Conservation (phyloP, 1,140 invertebrate genomes). For the Papilio aristodemus region DNA sequence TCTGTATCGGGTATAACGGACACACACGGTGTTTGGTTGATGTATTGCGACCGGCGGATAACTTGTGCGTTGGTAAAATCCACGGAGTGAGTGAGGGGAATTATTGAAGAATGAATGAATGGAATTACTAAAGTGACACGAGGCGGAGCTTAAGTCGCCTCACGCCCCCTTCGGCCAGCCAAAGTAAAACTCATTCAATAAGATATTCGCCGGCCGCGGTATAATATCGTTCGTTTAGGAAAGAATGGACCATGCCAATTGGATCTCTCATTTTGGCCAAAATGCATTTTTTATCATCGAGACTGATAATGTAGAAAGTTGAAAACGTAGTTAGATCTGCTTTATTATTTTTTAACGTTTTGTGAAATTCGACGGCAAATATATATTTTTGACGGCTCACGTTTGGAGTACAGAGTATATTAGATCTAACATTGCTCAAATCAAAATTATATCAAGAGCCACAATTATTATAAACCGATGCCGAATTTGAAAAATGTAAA, state of each 20-base stretch:
- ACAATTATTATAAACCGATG: slow-evolving; percentile 63
- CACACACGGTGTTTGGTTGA: slow-evolving; percentile 54
- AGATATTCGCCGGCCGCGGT: slow-evolving; percentile 10
- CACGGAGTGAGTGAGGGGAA: neutral
- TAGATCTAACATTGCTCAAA: slow-evolving; percentile 76
- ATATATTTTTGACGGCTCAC: slow-evolving; percentile 78
- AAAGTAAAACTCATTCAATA: neutral
- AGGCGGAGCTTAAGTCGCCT: neutral
- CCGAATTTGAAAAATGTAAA: slow-evolving; percentile 70
- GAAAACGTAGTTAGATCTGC: slow-evolving; percentile 75
- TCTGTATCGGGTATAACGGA: slow-evolving; percentile 63
- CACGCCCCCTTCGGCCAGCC: neutral
- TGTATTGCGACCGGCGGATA: slow-evolving; percentile 6
- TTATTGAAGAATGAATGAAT: slow-evolving; percentile 1
- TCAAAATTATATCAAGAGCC: slow-evolving; percentile 75
- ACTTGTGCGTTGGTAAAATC: neutral
- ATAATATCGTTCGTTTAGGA: slow-evolving; percentile 61
- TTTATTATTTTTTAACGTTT: slow-evolving; percentile 77
- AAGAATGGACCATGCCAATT: slow-evolving; percentile 65
- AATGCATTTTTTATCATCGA: slow-evolving; percentile 76
- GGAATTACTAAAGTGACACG: neutral
- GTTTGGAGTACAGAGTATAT: slow-evolving; percentile 74
- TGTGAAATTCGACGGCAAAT: slow-evolving; percentile 70
- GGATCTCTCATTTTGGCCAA: slow-evolving; percentile 77
- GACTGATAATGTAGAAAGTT: slow-evolving; percentile 78